phyloP scores from a whole-genome alignment of 2,888 invertebrate species.

The Lasioglossum morio region DNA sequence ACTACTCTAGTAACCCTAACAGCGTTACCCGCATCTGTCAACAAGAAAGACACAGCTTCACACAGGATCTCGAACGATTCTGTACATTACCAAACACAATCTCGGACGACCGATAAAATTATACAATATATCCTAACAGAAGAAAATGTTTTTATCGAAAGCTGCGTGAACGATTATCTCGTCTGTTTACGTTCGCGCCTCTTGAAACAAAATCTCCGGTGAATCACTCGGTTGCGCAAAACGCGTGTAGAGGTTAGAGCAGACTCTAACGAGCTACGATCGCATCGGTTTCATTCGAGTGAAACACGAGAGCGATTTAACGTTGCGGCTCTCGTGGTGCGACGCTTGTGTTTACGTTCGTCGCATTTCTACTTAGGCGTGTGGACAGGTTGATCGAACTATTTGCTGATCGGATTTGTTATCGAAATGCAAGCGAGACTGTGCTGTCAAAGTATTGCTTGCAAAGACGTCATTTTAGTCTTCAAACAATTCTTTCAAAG shows the following conservation, averaged over 20 bases:
- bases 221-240: slow-evolving; percentile 39
- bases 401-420: not conserved
- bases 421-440: not conserved
- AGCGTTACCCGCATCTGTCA: slow-evolving; percentile 46
- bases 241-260: not conserved
- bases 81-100: not conserved
- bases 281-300: slow-evolving; percentile 2
- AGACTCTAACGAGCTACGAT: not conserved
- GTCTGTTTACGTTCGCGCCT: slow-evolving; percentile 28
- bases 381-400: not conserved
- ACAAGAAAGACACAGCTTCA: slow-evolving; percentile 29
- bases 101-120: not conserved
- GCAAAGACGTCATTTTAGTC: no score
- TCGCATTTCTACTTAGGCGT: not conserved
- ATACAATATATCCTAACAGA: no score
- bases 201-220: slow-evolving; percentile 11
- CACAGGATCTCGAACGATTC: slow-evolving; percentile 6
- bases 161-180: slow-evolving; percentile 2
- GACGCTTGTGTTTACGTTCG: slow-evolving; percentile 1
- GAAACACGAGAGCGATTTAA: slow-evolving; percentile 28
- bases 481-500: no score
- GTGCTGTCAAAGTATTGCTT: not conserved
- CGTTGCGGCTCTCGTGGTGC: not conserved
- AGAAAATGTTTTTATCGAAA: not conserved
- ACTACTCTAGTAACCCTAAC: not conserved